Conservation (phyloP, 37 sponge, comb jelly and placozoan genomes). For the Cladorhizidae sp. region DNA sequence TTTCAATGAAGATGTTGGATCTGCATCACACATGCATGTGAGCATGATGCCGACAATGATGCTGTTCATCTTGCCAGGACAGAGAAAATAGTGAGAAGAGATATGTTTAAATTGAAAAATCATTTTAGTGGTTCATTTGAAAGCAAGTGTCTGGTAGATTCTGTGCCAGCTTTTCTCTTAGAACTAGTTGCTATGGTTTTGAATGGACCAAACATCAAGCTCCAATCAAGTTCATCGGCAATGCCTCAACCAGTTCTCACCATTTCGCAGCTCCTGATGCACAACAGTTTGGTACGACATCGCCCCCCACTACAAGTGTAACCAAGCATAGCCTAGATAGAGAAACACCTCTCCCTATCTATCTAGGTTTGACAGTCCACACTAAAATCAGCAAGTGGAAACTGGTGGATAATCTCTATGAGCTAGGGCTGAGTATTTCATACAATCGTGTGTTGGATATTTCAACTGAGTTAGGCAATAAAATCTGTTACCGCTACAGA, state of each 20-base stretch:
- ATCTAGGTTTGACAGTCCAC: slow-evolving; percentile 13
- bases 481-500: too few relatives aligned
- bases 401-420: too few relatives aligned
- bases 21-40: slow-evolving; percentile 5
- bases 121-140: slow-evolving; percentile 17
- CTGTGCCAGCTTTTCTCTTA: background rate
- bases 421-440: too few relatives aligned
- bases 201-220: slow-evolving; percentile 16
- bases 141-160: background rate
- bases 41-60: slow-evolving; percentile 31
- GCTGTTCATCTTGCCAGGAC: slow-evolving; percentile 11
- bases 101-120: slow-evolving; percentile 14
- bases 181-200: slow-evolving; percentile 21
- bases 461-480: too few relatives aligned
- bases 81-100: slow-evolving; percentile 13
- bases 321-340: slow-evolving; percentile 6
- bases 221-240: background rate
- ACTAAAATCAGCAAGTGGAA: too few relatives aligned
- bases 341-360: slow-evolving; percentile 42
- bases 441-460: too few relatives aligned
- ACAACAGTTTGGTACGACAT: slow-evolving; percentile 2
- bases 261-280: background rate
- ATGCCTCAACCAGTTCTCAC: slow-evolving; percentile 9
- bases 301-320: background rate
- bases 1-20: slow-evolving; percentile 14